phyloP scores from a whole-genome alignment of 2,888 invertebrate species.

The Aspidiotus destructor region DNA sequence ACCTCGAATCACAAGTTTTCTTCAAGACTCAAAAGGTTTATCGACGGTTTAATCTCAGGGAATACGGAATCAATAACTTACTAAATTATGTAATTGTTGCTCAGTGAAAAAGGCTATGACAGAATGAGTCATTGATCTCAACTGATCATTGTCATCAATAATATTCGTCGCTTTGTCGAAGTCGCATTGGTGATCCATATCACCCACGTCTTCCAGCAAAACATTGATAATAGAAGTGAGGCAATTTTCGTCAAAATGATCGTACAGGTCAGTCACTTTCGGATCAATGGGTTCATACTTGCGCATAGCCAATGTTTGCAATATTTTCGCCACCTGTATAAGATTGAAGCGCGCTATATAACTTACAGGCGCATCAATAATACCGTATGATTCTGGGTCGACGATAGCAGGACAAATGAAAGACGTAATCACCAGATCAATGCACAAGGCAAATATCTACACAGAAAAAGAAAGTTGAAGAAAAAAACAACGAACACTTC shows the following conservation, averaged over 20 bases:
- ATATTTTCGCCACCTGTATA: constrained; percentile 81
- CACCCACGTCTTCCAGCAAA: constrained; percentile 50
- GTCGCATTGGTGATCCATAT: constrained; percentile 40
- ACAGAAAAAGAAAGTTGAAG: constrained; percentile 20
- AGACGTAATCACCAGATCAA: constrained; percentile 83
- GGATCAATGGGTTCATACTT: constrained; percentile 71
- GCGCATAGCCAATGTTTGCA: constrained; percentile 80
- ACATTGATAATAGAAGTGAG: constrained; percentile 68
- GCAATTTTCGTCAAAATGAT: constrained; percentile 67
- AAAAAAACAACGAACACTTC: constrained; percentile 26
- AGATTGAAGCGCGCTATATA: constrained; percentile 82
- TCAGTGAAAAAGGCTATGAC: constrained; percentile 57
- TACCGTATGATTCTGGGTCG: constrained; percentile 89
- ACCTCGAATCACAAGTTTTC: too few species aligned
- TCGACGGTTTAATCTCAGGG: background rate
- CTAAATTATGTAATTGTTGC: constrained; percentile 54
- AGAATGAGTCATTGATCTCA: constrained; percentile 53
- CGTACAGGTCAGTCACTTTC: constrained; percentile 64
- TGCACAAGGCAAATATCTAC: constrained; percentile 57
- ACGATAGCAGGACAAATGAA: constrained; percentile 95
- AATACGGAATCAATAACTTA: constrained; percentile 40
- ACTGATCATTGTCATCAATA: constrained; percentile 43
- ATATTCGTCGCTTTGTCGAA: constrained; percentile 43
- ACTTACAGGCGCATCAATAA: constrained; percentile 84
- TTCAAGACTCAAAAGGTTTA: too few species aligned